Evolutionary conservation across 2,113 vertebrate species (phyloP).

Genomic region (Furnarius figulus): DNA sequence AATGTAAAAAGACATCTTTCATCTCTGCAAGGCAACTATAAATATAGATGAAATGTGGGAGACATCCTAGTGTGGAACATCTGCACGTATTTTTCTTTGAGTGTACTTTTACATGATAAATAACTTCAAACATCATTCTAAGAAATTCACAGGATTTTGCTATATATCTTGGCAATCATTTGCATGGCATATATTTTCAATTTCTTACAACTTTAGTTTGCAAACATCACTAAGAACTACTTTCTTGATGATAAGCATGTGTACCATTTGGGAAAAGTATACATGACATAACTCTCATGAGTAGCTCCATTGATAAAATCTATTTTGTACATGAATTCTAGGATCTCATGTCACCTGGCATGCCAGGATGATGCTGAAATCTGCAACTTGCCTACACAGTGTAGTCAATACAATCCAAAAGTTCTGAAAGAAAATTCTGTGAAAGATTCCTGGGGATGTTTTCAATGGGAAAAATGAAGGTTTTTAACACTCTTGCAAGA

Average conservation of each 20-base stretch:
- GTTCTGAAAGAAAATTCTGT: neutral
- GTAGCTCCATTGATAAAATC: neutral
- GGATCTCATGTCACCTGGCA: neutral
- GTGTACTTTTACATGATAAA: neutral
- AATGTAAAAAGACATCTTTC: neutral
- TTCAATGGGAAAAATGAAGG: neutral
- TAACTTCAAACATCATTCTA: neutral
- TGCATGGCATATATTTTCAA: neutral
- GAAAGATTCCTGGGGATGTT: neutral
- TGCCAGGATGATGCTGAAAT: neutral
- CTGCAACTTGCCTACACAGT: fast-evolving
- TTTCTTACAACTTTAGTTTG: neutral
- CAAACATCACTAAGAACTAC: neutral
- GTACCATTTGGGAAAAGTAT: neutral
- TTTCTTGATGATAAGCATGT: fast-evolving
- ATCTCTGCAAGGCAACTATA: neutral
- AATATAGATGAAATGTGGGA: neutral
- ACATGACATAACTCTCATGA: neutral
- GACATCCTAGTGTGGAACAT: neutral
- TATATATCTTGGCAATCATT: neutral
- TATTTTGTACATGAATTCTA: neutral
- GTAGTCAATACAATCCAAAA: neutral
- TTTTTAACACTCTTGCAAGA: neutral
- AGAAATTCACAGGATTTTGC: neutral
- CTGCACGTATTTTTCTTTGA: neutral